Evolutionary conservation across 2,797 vertebrate genomes (phyloP), one percentile per base, ranked within the genome.

Genomic region (Discoglossus pictus): DNA sequence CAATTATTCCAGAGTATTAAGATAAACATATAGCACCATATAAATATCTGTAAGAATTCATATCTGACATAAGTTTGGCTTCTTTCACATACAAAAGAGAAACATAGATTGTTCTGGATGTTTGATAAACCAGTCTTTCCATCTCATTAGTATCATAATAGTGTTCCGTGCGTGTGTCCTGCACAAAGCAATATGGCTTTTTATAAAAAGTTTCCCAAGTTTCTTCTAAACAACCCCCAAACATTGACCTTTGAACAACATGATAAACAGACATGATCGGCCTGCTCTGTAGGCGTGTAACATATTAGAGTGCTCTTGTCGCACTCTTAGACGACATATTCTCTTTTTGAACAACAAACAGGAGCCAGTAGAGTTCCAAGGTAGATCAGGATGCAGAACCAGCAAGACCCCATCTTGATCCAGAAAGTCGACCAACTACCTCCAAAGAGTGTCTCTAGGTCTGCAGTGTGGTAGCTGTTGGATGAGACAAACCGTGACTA

Each of bases 401-500:
- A 99, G 67, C 93, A 97, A 62, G 94, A 99, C 0, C 67, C 89
- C 93, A 98, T 96, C 87, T 99, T 99, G 80, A 98, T 89, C 97
- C 97, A 99, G 89, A 94, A 98, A 73, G 93, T 92, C 0, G 96
- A 98, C 93, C 86, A 92, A 83, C 92, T 98, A 9, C 92, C 93
- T 0, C 88, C 91, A 77, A 98, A 86, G 73, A 99, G 88, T 68
- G 89, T 92, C 84, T 99, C 95, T 2, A 98, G 94, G 80, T 91
- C 84, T 73, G 96, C 94, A 17, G 83, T 73, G 59, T 94, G 87
- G 0, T 93, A 99, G 78, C 97, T 99, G 85, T 42, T 63, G 75
- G 63, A 24, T 24, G 1, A 0, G 5, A n/a, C 61, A 17, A 4
- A 31, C 27, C n/a, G n/a, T n/a, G n/a, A n/a, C n/a, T n/a, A n/a